These are phyloP conservation scores for Pedionomus torquatus DNA, from an alignment of 2,113 vertebrate species.

Conservation along the genomic window DNA sequence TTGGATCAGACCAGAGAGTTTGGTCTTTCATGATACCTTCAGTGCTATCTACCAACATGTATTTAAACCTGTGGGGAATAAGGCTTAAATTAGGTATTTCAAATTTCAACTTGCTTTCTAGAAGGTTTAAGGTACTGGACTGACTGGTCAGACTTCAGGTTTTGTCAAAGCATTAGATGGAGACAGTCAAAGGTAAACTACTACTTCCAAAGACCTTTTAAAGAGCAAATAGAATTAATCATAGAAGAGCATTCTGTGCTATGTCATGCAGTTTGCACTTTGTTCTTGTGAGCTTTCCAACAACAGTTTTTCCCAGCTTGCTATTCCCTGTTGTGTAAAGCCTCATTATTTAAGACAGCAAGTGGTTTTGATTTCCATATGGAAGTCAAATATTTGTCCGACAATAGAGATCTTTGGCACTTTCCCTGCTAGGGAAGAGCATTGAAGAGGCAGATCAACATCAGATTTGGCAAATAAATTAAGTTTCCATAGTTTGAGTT, in stretches of 20 bases:
- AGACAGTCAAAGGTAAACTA: not conserved
- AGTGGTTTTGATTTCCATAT: not conserved
- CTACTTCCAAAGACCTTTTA: not conserved
- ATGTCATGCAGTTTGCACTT: not conserved
- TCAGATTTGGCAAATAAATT: not conserved
- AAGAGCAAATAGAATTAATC: not conserved
- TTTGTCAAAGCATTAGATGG: not conserved
- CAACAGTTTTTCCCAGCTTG: not conserved
- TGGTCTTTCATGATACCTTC: slow-evolving; percentile 30
- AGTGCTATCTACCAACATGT: slow-evolving; percentile 40
- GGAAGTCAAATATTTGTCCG: not conserved
- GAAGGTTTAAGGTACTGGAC: not conserved
- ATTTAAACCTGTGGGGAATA: slow-evolving; percentile 68
- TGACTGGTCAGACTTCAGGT: not conserved
- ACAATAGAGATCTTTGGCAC: not conserved
- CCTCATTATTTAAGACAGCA: not conserved
- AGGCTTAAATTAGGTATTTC: not conserved
- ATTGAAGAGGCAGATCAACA: not conserved
- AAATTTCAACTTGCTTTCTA: not conserved
- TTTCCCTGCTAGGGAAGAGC: not conserved
- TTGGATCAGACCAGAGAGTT: slow-evolving; percentile 71
- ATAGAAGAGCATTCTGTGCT: not conserved
- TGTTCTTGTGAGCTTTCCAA: not conserved
- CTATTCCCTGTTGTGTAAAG: not conserved
- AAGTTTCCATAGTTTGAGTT: not conserved